phyloP scores from a whole-genome alignment of 1,140 invertebrate genomes.

The Schlechtendalia chinensis region DNA sequence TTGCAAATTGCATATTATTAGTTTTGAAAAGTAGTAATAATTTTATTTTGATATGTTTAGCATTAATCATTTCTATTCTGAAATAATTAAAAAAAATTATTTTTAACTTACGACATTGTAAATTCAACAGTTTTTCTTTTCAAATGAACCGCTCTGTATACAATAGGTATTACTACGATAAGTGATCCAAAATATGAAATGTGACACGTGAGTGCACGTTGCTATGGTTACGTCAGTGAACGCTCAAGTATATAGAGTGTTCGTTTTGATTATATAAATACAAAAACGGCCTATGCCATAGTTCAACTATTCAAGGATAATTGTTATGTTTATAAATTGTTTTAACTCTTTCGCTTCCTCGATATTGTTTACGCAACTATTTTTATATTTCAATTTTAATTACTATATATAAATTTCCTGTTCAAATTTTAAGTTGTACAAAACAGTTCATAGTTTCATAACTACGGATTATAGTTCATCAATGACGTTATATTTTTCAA shows the following conservation, averaged over 20 bases:
- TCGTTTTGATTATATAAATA: not conserved
- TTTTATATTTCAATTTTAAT: constrained; percentile 13
- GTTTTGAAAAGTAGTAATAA: too few species aligned
- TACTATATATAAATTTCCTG: not conserved
- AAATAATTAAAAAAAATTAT: not conserved
- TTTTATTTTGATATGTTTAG: too few species aligned
- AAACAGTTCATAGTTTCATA: not conserved
- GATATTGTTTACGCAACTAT: constrained; percentile 15
- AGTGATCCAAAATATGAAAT: not conserved
- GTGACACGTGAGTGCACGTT: not conserved
- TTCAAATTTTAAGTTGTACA: constrained; percentile 13
- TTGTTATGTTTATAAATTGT: constrained; percentile 14
- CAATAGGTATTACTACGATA: not conserved
- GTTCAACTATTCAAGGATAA: constrained; percentile 4
- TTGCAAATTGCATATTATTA: too few species aligned
- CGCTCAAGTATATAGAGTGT: not conserved
- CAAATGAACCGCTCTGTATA: constrained; percentile 14
- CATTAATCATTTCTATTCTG: too few species aligned
- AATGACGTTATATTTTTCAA: too few species aligned
- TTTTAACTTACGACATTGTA: not conserved
- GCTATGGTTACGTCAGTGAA: not conserved
- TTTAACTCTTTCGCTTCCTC: not conserved
- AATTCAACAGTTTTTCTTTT: not conserved
- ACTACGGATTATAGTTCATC: not conserved
- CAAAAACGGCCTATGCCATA: not conserved